Percentiles rank a stretch among this genome's conserved stretches.
Evolutionary conservation across 2,113 vertebrate genomes (phyloP).

Genomic region (Oenanthe melanoleuca): DNA sequence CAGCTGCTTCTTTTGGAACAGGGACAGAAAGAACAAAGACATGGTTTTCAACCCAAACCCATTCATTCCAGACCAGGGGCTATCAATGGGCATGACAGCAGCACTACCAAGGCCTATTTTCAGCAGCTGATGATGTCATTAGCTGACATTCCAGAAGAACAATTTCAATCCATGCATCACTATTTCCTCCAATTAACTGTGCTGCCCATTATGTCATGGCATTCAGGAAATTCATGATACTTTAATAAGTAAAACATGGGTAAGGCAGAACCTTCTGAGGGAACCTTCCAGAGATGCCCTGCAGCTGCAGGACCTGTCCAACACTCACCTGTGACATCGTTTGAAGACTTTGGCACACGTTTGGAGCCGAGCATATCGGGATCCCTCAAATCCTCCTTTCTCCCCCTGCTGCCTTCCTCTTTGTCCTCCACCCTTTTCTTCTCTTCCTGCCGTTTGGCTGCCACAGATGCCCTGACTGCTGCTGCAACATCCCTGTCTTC

Average conservation of each 20-base stretch:
- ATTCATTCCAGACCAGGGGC: not conserved
- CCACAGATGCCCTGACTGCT: constrained; percentile 86
- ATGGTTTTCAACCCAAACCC: not conserved
- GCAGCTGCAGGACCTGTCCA: not conserved
- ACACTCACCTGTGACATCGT: constrained; percentile 78
- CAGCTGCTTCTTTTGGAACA: constrained; percentile 74
- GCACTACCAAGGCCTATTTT: not conserved
- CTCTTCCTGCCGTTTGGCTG: constrained; percentile 81
- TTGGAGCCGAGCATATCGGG: constrained; percentile 61
- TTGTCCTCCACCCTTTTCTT: constrained; percentile 78
- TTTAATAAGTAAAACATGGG: not conserved
- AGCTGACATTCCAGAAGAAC: not conserved
- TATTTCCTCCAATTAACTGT: not conserved
- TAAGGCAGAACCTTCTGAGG: not conserved
- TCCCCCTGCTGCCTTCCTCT: constrained; percentile 70
- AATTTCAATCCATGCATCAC: not conserved
- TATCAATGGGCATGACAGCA: not conserved
- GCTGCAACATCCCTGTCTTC: constrained; percentile 91
- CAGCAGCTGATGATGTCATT: not conserved
- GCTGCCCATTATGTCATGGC: not conserved
- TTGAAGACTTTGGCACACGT: constrained; percentile 61
- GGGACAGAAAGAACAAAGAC: constrained; percentile 17
- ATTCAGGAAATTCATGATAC: not conserved
- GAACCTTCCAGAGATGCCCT: not conserved
- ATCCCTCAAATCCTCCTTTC: constrained; percentile 79